Conservation (phyloP, 2,888 invertebrate genomes). For the Carterocephalus palaemon region DNA sequence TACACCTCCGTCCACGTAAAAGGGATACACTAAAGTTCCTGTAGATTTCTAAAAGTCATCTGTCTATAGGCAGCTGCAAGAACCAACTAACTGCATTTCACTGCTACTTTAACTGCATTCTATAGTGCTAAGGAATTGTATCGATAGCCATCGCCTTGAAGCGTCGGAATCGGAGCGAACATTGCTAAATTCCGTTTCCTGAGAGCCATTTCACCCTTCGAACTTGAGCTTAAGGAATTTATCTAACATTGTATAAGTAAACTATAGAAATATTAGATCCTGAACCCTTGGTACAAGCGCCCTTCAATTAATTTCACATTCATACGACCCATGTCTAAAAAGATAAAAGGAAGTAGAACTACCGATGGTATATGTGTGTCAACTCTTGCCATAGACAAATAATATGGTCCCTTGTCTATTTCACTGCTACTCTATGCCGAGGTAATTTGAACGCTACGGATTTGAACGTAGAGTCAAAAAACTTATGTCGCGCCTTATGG, state of each 20-base stretch:
- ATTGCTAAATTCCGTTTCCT: conserved; percentile 24
- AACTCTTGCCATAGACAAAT: no score
- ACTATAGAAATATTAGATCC: conserved; percentile 49
- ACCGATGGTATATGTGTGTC: conserved; percentile 45
- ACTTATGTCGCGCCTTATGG: not conserved
- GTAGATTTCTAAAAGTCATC: no score
- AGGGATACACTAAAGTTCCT: no score
- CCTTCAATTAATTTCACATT: conserved; percentile 74
- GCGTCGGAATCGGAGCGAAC: conserved; percentile 4
- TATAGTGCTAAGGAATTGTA: no score
- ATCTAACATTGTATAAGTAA: conserved; percentile 35
- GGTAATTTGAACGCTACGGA: not conserved
- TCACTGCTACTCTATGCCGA: not conserved
- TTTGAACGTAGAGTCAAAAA: conserved; percentile 2
- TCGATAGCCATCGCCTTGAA: conserved; percentile 3
- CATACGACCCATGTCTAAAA: conserved; percentile 58
- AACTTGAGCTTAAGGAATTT: no score
- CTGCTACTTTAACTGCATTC: no score
- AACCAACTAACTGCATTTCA: no score
- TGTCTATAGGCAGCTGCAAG: no score
- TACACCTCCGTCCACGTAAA: no score
- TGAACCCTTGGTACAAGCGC: conserved; percentile 51
- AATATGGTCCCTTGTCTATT: conserved; percentile 38
- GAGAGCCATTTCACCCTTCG: conserved; percentile 19
- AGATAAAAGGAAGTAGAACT: conserved; percentile 58